Conservation (phyloP, 2,113 vertebrate species). For the Oryzias celebensis region DNA sequence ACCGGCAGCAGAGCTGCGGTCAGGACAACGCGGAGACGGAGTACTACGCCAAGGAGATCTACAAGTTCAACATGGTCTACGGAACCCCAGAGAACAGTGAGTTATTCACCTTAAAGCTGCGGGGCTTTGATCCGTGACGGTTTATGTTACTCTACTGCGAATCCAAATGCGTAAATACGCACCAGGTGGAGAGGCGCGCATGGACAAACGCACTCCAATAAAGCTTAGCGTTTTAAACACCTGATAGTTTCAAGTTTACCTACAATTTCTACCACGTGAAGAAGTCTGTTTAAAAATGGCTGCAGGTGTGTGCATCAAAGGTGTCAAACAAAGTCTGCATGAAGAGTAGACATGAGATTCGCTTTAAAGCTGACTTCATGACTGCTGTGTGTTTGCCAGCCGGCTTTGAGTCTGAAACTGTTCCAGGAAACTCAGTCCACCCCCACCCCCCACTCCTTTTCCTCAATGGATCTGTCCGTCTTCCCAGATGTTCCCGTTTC, state of each 20-base stretch:
- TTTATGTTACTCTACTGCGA: neutral
- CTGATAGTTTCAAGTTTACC: no score
- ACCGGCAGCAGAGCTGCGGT: conserved; percentile 83
- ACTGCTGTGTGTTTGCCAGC: conserved; percentile 21
- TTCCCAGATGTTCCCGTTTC: conserved; percentile 71
- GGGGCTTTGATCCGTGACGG: neutral
- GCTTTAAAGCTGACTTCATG: no score
- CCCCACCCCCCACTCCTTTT: conserved; percentile 36
- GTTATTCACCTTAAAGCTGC: conserved; percentile 44
- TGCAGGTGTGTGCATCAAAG: no score
- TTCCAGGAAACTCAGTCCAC: conserved; percentile 57
- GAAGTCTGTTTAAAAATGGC: no score
- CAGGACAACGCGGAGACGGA: conserved; percentile 88
- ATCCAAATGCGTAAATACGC: conserved; percentile 57
- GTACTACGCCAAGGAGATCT: conserved; percentile 92
- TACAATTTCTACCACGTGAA: no score
- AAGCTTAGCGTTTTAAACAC: neutral
- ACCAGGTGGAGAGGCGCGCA: conserved; percentile 2
- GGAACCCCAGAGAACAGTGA: conserved; percentile 87
- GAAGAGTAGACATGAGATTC: no score
- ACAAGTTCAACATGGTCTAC: conserved; percentile 90
- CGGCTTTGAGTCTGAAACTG: conserved; percentile 49
- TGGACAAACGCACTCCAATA: neutral
- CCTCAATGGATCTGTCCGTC: conserved; percentile 49
- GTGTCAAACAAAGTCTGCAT: no score